Base-by-base conservation (phyloP, 2,113 vertebrate species). In the Irena cyanogastra region DNA sequence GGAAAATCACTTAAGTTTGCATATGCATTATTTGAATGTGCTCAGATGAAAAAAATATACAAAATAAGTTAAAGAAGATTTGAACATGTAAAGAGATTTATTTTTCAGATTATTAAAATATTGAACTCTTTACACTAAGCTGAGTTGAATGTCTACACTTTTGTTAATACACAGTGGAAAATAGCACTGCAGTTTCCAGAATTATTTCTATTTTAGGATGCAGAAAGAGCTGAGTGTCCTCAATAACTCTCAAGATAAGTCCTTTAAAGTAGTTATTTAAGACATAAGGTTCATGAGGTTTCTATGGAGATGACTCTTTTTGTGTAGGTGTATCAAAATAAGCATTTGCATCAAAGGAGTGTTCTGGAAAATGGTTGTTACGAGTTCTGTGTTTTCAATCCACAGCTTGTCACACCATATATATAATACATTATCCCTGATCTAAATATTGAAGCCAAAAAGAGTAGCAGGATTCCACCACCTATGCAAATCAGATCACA, bases 221-320 rank as follows among this genome's bases (percentile, higher is more conserved):
- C 26, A 80, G 44, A 0, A 0, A 78, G 88, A 87, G 60, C 49
- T 81, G 44, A 86, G 45, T 63, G 83, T 95, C 92, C 94, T 96
- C 79, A 92, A 78, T 92, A 97, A 81, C 64, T 93, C 78, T 89
- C n/a, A 89, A 47, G 92, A 86, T 77, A 93, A 96, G 72, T 64
- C 64, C 37, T 93, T 92, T 96, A 96, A 96, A 95, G 83, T 56
- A 91, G 81, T 94, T 95, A 64, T 94, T 95, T 90, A 94, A 96
- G 85, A 93, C 64, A 78, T 81, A 86, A 93, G 60, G 85, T 96
- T 94, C 72, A 83, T 68, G 54, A 89, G 60, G 88, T 94, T 97
- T 96, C 92, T 93, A 93, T 95, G 94, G 93, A 96, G 93, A 93
- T 94, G 64, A 37, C 6, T 94, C 22, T 93, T 80, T 93, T 81